Percentiles rank a stretch among this genome's conserved stretches.
Conservation (phyloP, 1,140 invertebrate genomes). For the Drosophila pruinosa region DNA sequence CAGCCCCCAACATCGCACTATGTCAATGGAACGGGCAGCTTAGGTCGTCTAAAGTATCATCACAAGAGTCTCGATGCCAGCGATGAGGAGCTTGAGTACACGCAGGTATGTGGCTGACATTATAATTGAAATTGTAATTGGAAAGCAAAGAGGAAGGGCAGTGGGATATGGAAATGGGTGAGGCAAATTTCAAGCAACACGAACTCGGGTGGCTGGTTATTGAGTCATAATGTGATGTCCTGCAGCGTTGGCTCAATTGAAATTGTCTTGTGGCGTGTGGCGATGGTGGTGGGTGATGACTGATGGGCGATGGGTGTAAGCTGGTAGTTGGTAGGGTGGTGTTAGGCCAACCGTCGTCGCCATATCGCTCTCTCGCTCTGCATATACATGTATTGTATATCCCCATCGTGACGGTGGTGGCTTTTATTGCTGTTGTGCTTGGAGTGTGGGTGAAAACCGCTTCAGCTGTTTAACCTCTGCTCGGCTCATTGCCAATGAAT, state of each 20-base stretch:
- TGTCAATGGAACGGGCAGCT: slow-evolving; percentile 77
- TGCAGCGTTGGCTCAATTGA: slow-evolving; percentile 74
- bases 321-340: not conserved
- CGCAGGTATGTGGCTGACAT: slow-evolving; percentile 63
- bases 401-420: slow-evolving; percentile 40
- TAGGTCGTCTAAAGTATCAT: slow-evolving; percentile 75
- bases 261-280: slow-evolving; percentile 62
- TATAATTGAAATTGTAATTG: slow-evolving; percentile 27
- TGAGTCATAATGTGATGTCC: slow-evolving; percentile 72
- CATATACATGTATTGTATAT: not conserved
- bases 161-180: not conserved
- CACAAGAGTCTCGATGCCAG: slow-evolving; percentile 78
- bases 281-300: slow-evolving; percentile 1
- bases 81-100: slow-evolving; percentile 79
- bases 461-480: slow-evolving; percentile 70
- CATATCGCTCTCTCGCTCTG: not conserved
- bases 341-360: not conserved
- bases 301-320: not conserved
- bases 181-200: not conserved
- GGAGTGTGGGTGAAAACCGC: slow-evolving; percentile 33
- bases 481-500: slow-evolving; percentile 42
- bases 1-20: slow-evolving; percentile 55
- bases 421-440: slow-evolving; percentile 1
- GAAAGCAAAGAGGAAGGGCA: no score
- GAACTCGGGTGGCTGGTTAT: slow-evolving; percentile 26